Evolutionary conservation across 2,888 invertebrate genomes (phyloP).

Genomic region (Dryomyza anilis): DNA sequence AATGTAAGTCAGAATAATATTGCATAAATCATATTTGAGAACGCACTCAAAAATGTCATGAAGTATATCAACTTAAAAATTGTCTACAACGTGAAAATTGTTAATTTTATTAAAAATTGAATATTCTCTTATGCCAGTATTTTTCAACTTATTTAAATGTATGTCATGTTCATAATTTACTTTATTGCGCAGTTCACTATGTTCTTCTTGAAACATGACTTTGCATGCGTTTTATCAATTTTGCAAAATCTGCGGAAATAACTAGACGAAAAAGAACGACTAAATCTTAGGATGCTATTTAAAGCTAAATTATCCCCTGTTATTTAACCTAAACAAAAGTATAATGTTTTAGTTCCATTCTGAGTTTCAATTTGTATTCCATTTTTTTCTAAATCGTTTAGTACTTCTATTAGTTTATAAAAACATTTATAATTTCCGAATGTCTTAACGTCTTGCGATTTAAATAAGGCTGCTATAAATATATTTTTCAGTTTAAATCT

Average conservation of each 20-base stretch:
- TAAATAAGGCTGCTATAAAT: not conserved
- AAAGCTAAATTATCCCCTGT: not conserved
- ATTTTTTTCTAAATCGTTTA: conserved; percentile 11
- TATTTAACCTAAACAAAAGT: conserved; percentile 8
- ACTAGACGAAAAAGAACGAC: conserved; percentile 1
- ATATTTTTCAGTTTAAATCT: not conserved
- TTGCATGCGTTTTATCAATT: not conserved
- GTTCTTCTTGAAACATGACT: not conserved
- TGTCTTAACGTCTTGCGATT: conserved; percentile 1
- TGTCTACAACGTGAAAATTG: conserved; percentile 15
- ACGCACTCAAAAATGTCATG: conserved; percentile 24
- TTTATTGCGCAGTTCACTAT: not conserved
- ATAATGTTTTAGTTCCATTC: not conserved
- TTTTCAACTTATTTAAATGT: not conserved
- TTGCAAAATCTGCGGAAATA: conserved; percentile 9
- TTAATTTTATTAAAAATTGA: conserved; percentile 11
- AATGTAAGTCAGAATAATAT: conserved; percentile 7
- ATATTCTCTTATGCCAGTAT: no score
- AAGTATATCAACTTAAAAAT: conserved; percentile 20
- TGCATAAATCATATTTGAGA: conserved; percentile 14
- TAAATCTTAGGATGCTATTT: not conserved
- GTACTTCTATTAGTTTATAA: no score
- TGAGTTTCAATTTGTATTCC: not conserved
- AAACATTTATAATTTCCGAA: conserved; percentile 10
- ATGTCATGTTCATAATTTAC: conserved; percentile 4